Base-by-base conservation (phyloP, 2,888 invertebrate genomes). In the Amphipoea oculea region DNA sequence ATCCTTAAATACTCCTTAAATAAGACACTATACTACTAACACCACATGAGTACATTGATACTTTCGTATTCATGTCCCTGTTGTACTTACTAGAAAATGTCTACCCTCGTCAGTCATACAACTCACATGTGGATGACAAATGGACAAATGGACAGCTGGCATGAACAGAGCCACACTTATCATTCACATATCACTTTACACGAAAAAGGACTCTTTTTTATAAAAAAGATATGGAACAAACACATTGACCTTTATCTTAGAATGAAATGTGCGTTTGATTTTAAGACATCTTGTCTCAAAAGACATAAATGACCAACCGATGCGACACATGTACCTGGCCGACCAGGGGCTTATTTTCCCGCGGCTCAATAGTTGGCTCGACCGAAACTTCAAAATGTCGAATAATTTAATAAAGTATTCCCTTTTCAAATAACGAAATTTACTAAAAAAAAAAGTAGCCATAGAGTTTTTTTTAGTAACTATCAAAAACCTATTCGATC, bases 91-190 rank as follows among this genome's bases (percentile, higher is more conserved):
- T 63, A 54, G 36, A 23, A 78, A 23, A 42, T 36, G 78, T 82
- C 83, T 79, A 86, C 83, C 84, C 84, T 75, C 71, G 65, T 83
- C 83, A 86, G n/a, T 42, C 17, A 66, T n/a, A 36, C 5, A 68
- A 71, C 17, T 40, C n/a, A 40, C n/a, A 29, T 29, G 60, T 65
- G 57, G 42, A 54, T 45, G 36, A 36, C 36, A 36, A 36, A 68
- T 45, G 73, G 45, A 69, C 54, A 83, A 79, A 73, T 57, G 48
- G 42, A 78, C 51, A 23, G 40, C 45, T 81, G 72, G 73, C 68
- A 69, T 7, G 9, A 40, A 23, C 12, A 20, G 20, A 67, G 29
- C 69, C 42, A 69, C 29, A 36, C 36, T 20, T 45, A 54, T 76
- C 45, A 76, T 68, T 62, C 29, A 62, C 11, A 23, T 72, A 40